A percentile compares a stretch with the other conserved stretches of the same genome.
Evolutionary conservation across 2,888 invertebrate species (phyloP).

Genomic region (Dioctria rufipes): DNA sequence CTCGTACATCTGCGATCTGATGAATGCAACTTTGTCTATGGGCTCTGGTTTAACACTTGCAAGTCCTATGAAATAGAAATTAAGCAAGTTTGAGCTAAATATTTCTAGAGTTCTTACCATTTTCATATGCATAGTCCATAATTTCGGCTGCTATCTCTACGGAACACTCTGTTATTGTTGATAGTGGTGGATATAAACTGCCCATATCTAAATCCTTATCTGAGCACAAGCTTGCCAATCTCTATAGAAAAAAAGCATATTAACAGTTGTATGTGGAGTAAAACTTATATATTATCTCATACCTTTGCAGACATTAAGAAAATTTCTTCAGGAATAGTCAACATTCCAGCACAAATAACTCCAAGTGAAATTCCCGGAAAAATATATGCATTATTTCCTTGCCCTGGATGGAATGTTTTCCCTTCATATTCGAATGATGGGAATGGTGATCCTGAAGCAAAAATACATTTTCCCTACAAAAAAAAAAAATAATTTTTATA

Average conservation of each 20-base stretch:
- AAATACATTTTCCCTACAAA: constrained; percentile 87
- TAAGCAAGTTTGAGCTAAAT: constrained; percentile 3
- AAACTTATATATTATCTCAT: constrained; percentile 55
- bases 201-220: constrained; percentile 86
- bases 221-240: constrained; percentile 85
- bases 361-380: constrained; percentile 97
- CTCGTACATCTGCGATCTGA: constrained; percentile 87
- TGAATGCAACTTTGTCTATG: constrained; percentile 79
- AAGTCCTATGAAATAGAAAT: constrained; percentile 74
- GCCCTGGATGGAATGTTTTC: constrained; percentile 89
- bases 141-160: constrained; percentile 87
- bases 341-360: constrained; percentile 88
- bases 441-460: constrained; percentile 98
- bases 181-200: constrained; percentile 92
- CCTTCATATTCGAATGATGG: constrained; percentile 86
- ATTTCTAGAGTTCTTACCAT: constrained; percentile 73
- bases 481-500: constrained; percentile 49
- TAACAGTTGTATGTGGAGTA: too few species aligned
- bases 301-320: constrained; percentile 94
- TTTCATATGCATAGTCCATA: constrained; percentile 86
- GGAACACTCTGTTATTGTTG: constrained; percentile 87
- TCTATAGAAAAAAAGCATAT: constrained; percentile 70
- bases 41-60: constrained; percentile 88
- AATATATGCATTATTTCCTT: constrained; percentile 98
- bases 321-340: constrained; percentile 91